Conservation (phyloP, 2,113 vertebrate genomes). For the Meleagris gallopavo region DNA sequence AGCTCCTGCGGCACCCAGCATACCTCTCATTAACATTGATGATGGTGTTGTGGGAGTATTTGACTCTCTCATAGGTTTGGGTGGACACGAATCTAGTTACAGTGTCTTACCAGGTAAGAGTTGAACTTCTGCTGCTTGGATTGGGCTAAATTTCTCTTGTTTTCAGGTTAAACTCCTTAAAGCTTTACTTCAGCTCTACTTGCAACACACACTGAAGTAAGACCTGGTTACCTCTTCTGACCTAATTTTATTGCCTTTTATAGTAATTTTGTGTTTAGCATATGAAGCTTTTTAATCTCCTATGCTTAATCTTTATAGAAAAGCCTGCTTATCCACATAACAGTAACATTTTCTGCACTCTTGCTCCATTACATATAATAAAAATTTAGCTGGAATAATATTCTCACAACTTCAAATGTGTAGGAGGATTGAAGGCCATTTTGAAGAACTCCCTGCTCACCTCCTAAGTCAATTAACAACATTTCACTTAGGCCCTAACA, state of each 20-base stretch:
- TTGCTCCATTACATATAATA: not conserved
- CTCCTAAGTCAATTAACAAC: not conserved
- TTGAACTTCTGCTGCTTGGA: not conserved
- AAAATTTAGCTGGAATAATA: not conserved
- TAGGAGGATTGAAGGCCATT: not conserved
- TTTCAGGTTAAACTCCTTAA: not conserved
- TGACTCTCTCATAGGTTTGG: constrained; percentile 78
- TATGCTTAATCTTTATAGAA: not conserved
- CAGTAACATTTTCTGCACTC: not conserved
- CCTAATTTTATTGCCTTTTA: not conserved
- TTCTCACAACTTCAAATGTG: not conserved
- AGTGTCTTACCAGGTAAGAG: constrained; percentile 88
- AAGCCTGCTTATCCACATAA: not conserved
- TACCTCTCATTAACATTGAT: constrained; percentile 64
- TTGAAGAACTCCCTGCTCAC: not conserved
- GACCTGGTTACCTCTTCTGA: not conserved
- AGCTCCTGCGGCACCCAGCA: not conserved
- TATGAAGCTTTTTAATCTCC: not conserved
- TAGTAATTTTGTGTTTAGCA: not conserved
- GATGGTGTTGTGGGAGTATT: constrained; percentile 70
- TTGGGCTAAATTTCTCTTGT: not conserved
- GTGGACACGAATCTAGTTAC: constrained; percentile 83
- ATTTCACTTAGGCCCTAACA: not conserved
- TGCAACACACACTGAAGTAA: not conserved
- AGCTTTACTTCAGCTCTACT: not conserved